phyloP scores from a whole-genome alignment of 2,797 vertebrate species.

The Macropus fuliginosus region DNA sequence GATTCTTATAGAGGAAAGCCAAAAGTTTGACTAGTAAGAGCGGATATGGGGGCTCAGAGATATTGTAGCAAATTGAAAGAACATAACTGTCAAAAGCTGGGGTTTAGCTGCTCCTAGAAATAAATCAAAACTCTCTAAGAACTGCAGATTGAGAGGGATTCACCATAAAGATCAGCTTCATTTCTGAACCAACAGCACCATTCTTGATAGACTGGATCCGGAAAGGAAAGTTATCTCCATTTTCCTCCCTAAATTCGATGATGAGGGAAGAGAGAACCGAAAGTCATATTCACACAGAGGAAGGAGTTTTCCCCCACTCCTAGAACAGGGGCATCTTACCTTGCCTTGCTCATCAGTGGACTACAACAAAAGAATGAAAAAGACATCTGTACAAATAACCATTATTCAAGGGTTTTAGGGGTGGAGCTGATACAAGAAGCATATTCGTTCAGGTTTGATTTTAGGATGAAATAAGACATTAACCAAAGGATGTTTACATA shows the following conservation, averaged over 20 bases:
- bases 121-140: not conserved
- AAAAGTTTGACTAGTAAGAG: not conserved
- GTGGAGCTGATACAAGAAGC: too few relatives aligned
- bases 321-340: too few relatives aligned
- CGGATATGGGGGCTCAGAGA: not conserved
- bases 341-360: too few relatives aligned
- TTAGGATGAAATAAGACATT: too few relatives aligned
- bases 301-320: too few relatives aligned
- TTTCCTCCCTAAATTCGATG: not conserved
- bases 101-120: not conserved
- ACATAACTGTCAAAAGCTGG: not conserved
- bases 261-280: too few relatives aligned
- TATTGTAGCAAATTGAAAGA: not conserved
- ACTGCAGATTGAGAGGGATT: not conserved
- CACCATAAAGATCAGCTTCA: not conserved
- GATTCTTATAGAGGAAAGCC: not conserved
- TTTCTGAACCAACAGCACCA: not conserved
- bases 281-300: too few relatives aligned
- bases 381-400: too few relatives aligned
- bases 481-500: too few relatives aligned
- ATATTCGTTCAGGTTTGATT: too few relatives aligned
- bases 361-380: too few relatives aligned
- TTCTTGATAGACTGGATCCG: not conserved
- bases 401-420: too few relatives aligned
- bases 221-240: not conserved